A percentile compares a stretch with the other conserved stretches of the same genome.
phyloP scores from a whole-genome alignment of 2,113 vertebrate species.

The Semnornis frantzii region DNA sequence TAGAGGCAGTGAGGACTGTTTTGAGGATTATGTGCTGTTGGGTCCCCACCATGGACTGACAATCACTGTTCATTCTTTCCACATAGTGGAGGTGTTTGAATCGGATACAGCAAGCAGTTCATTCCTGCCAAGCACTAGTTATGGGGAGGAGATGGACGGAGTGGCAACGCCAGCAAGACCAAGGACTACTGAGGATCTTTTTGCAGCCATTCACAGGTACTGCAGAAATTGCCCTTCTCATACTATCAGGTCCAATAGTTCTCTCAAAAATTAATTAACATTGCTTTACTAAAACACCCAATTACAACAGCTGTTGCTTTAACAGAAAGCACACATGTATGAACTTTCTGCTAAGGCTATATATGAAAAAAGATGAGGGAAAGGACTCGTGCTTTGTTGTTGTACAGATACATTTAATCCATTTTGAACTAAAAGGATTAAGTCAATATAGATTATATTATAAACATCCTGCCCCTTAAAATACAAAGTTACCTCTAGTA shows the following conservation, averaged over 20 bases:
- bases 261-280: background rate
- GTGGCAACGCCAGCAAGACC: conserved; percentile 86
- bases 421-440: conserved; percentile 1
- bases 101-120: conserved; percentile 64
- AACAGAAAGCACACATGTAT: background rate
- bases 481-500: background rate
- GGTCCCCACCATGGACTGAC: background rate
- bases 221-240: background rate
- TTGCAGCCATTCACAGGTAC: conserved; percentile 98
- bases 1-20: background rate
- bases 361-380: background rate
- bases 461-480: background rate
- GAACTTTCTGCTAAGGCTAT: background rate
- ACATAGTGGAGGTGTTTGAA: conserved; percentile 85
- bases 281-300: background rate
- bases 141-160: conserved; percentile 70
- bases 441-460: background rate
- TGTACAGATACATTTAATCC: background rate
- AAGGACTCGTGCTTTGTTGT: background rate
- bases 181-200: conserved; percentile 96
- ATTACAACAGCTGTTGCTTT: background rate
- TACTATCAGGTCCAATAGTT: background rate
- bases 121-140: conserved; percentile 59
- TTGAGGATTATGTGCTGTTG: background rate
- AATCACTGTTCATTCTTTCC: background rate